Percentiles rank a stretch among this genome's conserved stretches.
These are phyloP conservation scores for Leptoclinus maculatus DNA, from an alignment of 2,797 vertebrate genomes.

Conservation along the genomic window DNA sequence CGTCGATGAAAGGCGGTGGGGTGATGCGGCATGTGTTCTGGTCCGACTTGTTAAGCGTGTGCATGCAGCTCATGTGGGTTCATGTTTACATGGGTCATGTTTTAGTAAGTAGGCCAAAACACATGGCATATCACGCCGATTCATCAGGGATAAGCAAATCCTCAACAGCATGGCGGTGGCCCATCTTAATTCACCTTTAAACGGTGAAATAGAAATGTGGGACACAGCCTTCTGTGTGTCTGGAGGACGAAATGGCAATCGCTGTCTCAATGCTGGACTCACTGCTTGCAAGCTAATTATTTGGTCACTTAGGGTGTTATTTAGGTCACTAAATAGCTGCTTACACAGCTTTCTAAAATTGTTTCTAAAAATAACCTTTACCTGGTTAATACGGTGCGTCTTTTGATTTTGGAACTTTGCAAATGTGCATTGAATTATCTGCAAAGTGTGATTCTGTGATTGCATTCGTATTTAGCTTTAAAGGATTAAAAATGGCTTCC, in stretches of 20 bases:
- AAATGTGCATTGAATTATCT: neutral
- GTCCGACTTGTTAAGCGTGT: conserved; percentile 26
- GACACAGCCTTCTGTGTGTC: conserved; percentile 18
- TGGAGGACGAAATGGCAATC: neutral
- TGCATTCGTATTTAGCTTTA: neutral
- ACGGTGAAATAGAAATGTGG: conserved; percentile 34
- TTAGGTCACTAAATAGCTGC: neutral
- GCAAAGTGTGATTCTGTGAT: neutral
- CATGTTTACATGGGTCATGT: conserved; percentile 49
- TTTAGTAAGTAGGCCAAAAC: conserved; percentile 70
- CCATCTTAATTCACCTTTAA: conserved; percentile 45
- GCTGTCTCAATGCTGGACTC: neutral
- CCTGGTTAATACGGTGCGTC: neutral
- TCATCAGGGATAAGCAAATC: conserved; percentile 70
- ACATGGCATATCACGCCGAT: conserved; percentile 61
- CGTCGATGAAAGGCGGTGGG: neutral
- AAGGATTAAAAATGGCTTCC: neutral
- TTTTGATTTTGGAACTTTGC: neutral
- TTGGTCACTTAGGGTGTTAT: neutral
- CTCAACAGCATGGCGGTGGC: conserved; percentile 44
- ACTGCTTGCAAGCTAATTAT: neutral
- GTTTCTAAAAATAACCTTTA: neutral
- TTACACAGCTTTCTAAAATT: neutral
- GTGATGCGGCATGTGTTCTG: conserved; percentile 15
- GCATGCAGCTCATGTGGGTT: conserved; percentile 25